Evolutionary conservation across 2,113 vertebrate species (phyloP).

Genomic region (Butastur rufipennis): DNA sequence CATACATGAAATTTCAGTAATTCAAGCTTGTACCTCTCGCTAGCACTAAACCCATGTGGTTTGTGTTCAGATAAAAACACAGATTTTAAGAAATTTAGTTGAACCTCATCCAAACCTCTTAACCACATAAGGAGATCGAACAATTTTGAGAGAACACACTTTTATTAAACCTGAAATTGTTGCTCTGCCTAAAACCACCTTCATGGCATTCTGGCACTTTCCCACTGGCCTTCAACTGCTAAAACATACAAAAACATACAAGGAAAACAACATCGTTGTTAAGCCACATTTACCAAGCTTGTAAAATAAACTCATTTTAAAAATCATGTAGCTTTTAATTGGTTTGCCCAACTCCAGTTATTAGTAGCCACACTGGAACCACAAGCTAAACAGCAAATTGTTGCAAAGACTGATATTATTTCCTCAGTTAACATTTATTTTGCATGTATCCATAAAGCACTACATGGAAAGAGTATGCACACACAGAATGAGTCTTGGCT

Average conservation of each 20-base stretch:
- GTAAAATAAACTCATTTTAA: neutral
- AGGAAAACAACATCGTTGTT: neutral
- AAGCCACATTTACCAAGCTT: neutral
- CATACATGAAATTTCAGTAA: neutral
- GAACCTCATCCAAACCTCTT: neutral
- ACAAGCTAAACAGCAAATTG: neutral
- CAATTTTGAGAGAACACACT: neutral
- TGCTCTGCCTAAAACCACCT: neutral
- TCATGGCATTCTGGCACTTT: neutral
- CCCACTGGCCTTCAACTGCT: neutral
- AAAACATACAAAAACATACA: neutral
- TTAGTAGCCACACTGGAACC: neutral
- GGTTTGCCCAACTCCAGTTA: neutral
- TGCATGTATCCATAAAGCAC: neutral
- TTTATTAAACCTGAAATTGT: neutral
- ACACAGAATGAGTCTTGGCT: neutral
- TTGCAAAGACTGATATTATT: neutral
- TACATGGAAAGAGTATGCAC: neutral
- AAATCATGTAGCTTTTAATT: neutral
- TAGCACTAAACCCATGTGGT: neutral
- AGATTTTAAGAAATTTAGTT: neutral
- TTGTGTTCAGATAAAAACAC: neutral
- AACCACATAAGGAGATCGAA: neutral
- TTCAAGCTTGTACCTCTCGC: neutral
- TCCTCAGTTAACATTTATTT: slow-evolving; percentile 27